Evolutionary conservation across 2,113 vertebrate species (phyloP).

Genomic region (Columbina picui): DNA sequence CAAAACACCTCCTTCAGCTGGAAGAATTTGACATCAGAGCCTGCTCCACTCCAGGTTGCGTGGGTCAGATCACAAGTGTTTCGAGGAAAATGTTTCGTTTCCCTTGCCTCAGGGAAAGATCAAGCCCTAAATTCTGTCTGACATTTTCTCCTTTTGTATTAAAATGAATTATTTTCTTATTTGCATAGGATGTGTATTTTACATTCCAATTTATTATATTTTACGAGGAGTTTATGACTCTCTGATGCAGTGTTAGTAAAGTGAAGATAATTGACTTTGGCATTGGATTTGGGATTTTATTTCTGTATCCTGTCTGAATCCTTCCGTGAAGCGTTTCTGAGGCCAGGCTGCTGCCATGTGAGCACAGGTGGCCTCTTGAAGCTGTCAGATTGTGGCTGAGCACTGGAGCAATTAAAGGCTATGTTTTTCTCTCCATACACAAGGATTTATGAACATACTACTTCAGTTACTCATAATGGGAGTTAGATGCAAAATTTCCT

Average conservation of each 20-base stretch:
- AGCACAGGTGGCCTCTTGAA: not conserved
- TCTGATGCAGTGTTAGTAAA: not conserved
- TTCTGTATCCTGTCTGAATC: slow-evolving; percentile 7
- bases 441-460: slow-evolving; percentile 3
- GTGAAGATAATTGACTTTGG: slow-evolving; percentile 3
- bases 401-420: slow-evolving; percentile 24
- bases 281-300: not conserved
- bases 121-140: not conserved
- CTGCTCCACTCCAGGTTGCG: not conserved
- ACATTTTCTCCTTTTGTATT: not conserved
- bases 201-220: not conserved
- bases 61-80: not conserved
- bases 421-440: not conserved
- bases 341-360: not conserved
- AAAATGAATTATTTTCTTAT: not conserved
- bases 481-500: slow-evolving; percentile 22
- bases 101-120: not conserved
- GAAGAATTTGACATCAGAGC: not conserved
- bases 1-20: not conserved
- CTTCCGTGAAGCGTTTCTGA: not conserved
- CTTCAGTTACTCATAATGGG: slow-evolving; percentile 7
- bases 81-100: not conserved
- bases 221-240: not conserved
- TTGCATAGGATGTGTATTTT: not conserved
- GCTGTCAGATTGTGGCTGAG: not conserved